Evolutionary conservation across 2,797 vertebrate species (phyloP).

Genomic region (Tachyglossus aculeatus): DNA sequence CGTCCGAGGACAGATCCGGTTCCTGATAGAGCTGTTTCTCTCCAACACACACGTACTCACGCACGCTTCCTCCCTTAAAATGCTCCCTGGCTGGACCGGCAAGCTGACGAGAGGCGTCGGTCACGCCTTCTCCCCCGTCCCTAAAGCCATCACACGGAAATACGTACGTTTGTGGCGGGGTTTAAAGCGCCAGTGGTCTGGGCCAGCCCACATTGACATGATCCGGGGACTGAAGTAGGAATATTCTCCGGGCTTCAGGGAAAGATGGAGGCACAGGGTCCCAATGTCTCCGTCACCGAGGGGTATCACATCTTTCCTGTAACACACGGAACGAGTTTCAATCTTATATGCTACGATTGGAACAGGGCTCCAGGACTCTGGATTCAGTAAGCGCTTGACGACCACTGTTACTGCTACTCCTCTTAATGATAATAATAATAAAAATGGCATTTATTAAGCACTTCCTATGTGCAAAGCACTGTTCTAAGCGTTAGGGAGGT

Average conservation of each 20-base stretch:
- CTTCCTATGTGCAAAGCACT: no score
- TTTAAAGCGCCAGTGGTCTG: slow-evolving; percentile 94
- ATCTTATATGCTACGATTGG: no score
- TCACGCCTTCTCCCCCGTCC: no score
- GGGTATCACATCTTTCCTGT: slow-evolving; percentile 70
- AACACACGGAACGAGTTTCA: slow-evolving; percentile 22
- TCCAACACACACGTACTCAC: no score
- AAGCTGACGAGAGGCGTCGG: background rate
- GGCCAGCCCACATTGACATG: slow-evolving; percentile 93
- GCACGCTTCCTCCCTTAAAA: background rate
- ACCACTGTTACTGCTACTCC: no score
- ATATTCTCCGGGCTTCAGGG: slow-evolving; percentile 90
- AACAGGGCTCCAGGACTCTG: no score
- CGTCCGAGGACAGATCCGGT: no score
- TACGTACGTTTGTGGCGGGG: slow-evolving; percentile 84
- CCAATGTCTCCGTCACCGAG: slow-evolving; percentile 82
- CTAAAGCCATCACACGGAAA: background rate
- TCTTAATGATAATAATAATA: no score
- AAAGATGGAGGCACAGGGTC: slow-evolving; percentile 88
- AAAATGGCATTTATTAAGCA: no score
- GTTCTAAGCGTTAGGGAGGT: no score
- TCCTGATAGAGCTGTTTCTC: no score
- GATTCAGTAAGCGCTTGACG: no score
- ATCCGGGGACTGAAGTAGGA: slow-evolving; percentile 96
- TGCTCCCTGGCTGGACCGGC: background rate